phyloP scores from a whole-genome alignment of 2,797 vertebrate species.

The Atherinosoma microstoma region DNA sequence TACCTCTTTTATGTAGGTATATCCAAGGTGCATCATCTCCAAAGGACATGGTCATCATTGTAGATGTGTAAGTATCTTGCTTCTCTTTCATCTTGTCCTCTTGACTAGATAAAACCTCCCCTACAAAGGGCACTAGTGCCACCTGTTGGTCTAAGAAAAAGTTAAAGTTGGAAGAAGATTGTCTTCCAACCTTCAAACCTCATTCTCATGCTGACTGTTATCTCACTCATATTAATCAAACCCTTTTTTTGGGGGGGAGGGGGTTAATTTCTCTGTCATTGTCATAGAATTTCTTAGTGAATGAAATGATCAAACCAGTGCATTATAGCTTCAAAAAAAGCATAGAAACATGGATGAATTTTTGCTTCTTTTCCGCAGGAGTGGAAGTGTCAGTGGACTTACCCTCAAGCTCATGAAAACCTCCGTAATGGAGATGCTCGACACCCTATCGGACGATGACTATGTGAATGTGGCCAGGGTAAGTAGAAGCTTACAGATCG shows the following conservation, averaged over 20 bases:
- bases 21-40: slow-evolving; percentile 98
- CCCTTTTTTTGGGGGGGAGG: neutral
- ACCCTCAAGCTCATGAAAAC: slow-evolving; percentile 99
- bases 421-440: slow-evolving; percentile 94
- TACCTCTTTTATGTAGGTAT: slow-evolving; percentile 87
- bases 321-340: neutral
- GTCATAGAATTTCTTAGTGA: neutral
- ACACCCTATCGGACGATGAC: slow-evolving; percentile 96
- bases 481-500: slow-evolving; percentile 59
- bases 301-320: neutral
- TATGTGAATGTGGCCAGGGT: slow-evolving; percentile 97
- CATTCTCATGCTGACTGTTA: neutral
- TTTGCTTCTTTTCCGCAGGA: slow-evolving; percentile 79
- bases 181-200: slow-evolving; percentile 15
- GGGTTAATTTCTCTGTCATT: neutral
- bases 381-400: slow-evolving; percentile 95
- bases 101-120: slow-evolving; percentile 13
- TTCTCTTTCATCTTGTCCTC: slow-evolving; percentile 18
- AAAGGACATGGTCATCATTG: slow-evolving; percentile 99
- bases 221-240: neutral
- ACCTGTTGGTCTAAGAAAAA: slow-evolving; percentile 76
- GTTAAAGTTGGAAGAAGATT: slow-evolving; percentile 32
- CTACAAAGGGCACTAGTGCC: slow-evolving; percentile 80
- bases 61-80: slow-evolving; percentile 94
- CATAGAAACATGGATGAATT: neutral